These are phyloP conservation scores for Poeciliopsis turrubarensis DNA, from an alignment of 2,113 vertebrate species.

Conservation along the genomic window DNA sequence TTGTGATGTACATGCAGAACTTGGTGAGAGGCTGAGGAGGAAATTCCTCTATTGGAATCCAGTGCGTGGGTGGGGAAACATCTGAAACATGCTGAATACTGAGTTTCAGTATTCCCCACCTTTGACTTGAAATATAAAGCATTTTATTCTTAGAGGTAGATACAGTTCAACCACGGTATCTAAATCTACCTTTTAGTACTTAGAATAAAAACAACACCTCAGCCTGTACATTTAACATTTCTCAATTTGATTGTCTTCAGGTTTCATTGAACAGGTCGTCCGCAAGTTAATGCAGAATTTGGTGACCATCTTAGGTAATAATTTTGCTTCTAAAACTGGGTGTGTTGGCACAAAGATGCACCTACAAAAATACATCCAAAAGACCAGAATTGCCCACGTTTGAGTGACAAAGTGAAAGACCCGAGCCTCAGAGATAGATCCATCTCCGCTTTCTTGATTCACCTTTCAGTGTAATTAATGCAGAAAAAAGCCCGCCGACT, in stretches of 20 bases:
- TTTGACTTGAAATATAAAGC: not conserved
- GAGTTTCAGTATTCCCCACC: not conserved
- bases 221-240: not conserved
- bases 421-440: conserved; percentile 11
- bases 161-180: not conserved
- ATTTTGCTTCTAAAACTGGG: not conserved
- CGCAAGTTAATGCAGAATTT: no score
- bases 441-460: conserved; percentile 21
- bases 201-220: not conserved
- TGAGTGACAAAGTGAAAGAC: conserved; percentile 7
- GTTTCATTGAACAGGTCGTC: not conserved
- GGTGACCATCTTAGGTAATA: not conserved
- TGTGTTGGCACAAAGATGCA: not conserved
- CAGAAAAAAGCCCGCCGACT: not conserved
- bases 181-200: not conserved
- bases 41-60: not conserved
- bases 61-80: not conserved
- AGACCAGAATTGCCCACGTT: not conserved
- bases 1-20: not conserved
- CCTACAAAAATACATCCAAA: not conserved
- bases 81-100: not conserved
- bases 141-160: not conserved
- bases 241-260: not conserved
- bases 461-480: conserved; percentile 2
- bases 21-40: not conserved